These are phyloP conservation scores for Lasioglossum marginatum DNA, from an alignment of 2,888 invertebrate genomes.

Conservation along the genomic window DNA sequence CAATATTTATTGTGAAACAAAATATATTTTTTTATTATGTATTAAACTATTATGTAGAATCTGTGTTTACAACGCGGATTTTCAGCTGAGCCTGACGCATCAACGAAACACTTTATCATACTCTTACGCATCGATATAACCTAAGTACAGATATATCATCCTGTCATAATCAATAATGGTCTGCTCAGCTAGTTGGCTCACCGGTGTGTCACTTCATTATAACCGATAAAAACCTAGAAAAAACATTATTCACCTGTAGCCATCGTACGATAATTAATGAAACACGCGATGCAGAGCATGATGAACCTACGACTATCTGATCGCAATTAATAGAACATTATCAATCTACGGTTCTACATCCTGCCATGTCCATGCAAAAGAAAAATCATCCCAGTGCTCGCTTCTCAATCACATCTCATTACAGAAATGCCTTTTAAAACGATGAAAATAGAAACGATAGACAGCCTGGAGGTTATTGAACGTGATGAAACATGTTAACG, in stretches of 20 bases:
- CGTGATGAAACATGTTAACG: background rate
- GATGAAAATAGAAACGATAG: background rate
- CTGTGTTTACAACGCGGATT: background rate
- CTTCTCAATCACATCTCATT: background rate
- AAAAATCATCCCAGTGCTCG: background rate
- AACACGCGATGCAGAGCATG: background rate
- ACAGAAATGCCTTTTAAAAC: background rate
- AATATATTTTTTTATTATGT: background rate
- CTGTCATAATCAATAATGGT: background rate
- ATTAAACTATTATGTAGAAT: background rate
- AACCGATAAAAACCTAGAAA: slow-evolving; percentile 2
- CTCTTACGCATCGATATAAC: background rate
- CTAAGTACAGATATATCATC: slow-evolving; percentile 11
- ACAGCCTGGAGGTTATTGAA: background rate
- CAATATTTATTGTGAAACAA: too few relatives aligned
- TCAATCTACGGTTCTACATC: background rate
- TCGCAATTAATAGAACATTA: background rate
- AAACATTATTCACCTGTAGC: slow-evolving; percentile 1
- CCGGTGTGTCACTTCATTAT: background rate
- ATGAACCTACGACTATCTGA: background rate
- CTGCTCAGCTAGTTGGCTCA: background rate
- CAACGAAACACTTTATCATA: background rate
- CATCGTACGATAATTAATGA: background rate
- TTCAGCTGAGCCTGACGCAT: background rate
- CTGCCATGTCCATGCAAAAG: background rate